Conservation (phyloP, 1,140 invertebrate genomes). For the Rhagoletis zephyria region DNA sequence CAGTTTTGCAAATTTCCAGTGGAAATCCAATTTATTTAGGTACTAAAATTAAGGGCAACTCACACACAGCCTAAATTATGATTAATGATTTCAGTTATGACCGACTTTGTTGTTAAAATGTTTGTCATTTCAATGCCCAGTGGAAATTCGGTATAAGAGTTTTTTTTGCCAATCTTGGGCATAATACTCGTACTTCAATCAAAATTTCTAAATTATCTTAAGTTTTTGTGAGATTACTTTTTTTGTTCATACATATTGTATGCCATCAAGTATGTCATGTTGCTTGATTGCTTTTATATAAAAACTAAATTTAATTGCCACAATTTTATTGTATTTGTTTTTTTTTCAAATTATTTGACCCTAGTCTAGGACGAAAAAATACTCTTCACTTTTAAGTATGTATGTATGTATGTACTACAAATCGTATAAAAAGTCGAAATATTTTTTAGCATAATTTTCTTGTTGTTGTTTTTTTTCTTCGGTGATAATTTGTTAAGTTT, state of each 20-base stretch:
- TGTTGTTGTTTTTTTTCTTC: conserved; percentile 8
- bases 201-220: no score
- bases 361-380: background rate
- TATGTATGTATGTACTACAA: background rate
- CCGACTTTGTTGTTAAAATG: no score
- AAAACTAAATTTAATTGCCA: background rate
- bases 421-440: conserved; percentile 36
- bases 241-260: background rate
- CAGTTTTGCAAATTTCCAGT: no score
- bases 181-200: no score
- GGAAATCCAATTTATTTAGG: no score
- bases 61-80: no score
- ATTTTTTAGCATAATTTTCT: background rate
- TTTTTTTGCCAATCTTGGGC: no score
- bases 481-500: background rate
- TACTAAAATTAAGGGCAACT: no score
- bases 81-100: no score
- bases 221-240: no score
- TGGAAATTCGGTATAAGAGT: no score
- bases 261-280: background rate
- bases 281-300: background rate
- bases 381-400: background rate
- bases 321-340: background rate
- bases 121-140: no score
- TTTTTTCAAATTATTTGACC: conserved; percentile 2